Evolutionary conservation across 1,140 invertebrate species (phyloP).

Genomic region (Andrena cerasifolii): DNA sequence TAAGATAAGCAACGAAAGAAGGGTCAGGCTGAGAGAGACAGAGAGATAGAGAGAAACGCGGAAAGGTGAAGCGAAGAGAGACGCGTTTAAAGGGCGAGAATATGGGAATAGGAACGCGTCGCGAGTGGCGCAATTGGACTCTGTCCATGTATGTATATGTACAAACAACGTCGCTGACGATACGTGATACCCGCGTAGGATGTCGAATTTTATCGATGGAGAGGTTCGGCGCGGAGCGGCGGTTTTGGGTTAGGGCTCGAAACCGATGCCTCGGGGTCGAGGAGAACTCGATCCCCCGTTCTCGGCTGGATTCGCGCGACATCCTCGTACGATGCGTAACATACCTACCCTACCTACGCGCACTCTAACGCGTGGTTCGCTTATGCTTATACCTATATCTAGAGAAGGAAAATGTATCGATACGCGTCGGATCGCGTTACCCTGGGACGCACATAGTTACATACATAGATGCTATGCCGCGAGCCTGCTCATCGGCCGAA

Average conservation of each 20-base stretch:
- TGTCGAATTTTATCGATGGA: no score
- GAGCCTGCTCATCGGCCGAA: conserved; percentile 79
- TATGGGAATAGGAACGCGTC: not conserved
- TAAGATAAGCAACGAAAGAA: not conserved
- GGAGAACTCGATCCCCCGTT: no score
- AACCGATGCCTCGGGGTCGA: no score
- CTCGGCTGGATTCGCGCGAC: no score
- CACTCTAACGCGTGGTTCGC: not conserved
- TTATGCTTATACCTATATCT: not conserved
- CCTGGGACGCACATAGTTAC: not conserved
- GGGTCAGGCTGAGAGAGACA: not conserved
- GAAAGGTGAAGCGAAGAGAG: not conserved
- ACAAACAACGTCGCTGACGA: not conserved
- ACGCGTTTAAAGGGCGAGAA: not conserved
- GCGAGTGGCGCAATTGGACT: no score
- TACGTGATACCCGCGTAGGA: no score
- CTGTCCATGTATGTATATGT: not conserved
- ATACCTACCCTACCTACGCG: not conserved
- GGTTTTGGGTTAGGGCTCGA: no score
- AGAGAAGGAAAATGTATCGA: not conserved
- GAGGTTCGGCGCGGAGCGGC: no score
- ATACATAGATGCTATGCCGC: conserved; percentile 74
- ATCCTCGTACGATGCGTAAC: not conserved
- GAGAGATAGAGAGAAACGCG: not conserved
- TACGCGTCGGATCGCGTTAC: not conserved